Base-by-base conservation (phyloP, 2,113 vertebrate genomes). In the Conger conger region DNA sequence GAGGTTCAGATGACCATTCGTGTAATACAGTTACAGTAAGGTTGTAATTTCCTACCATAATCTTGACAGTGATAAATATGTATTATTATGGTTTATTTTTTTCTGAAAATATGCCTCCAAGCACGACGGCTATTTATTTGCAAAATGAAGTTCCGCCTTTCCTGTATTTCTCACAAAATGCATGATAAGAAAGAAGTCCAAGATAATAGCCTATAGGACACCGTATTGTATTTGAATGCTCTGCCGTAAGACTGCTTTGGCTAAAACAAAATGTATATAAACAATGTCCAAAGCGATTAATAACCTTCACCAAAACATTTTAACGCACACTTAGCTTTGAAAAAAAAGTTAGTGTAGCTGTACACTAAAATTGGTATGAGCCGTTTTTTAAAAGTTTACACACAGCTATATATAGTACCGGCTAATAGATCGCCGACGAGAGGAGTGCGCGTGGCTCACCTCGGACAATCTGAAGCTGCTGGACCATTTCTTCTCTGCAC, bases 401-500 rank as follows among this genome's bases (percentile, higher is more conserved):
- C 57, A 63, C 4, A 63, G 18, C 57, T 23, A 63, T 27, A 33
- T 38, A 38, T 23, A 78, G 17, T 78, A 78, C 76, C 36, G 17
- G 76, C 33, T 50, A 37, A 30, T 36, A 15, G 33, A 35, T 80
- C 3, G 42, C 27, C 4, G 16, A 30, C 27, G 11, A 38, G 40
- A 50, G 18, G 42, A 91, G 60, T 85, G 88, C 88, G 88, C 88
- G 88, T 80, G 35, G 88, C 95, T 96, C 91, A 99, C 98, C 98
- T 96, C 98, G 94, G 88, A 99, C 98, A 92, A 99, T 99, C 93
- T 99, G 98, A 90, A 99, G 96, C 94, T 99, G 98, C 92, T 99
- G 98, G 87, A 99, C 98, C 98, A 99, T 99, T 91, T 99, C 98
- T 88, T 99, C 98, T 91, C 98, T 94, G 91, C 99, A 99, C 87